Percentiles rank a stretch among this genome's conserved stretches.
These are phyloP conservation scores for Archilochus colubris DNA, from an alignment of 2,113 vertebrate genomes.

Conservation along the genomic window DNA sequence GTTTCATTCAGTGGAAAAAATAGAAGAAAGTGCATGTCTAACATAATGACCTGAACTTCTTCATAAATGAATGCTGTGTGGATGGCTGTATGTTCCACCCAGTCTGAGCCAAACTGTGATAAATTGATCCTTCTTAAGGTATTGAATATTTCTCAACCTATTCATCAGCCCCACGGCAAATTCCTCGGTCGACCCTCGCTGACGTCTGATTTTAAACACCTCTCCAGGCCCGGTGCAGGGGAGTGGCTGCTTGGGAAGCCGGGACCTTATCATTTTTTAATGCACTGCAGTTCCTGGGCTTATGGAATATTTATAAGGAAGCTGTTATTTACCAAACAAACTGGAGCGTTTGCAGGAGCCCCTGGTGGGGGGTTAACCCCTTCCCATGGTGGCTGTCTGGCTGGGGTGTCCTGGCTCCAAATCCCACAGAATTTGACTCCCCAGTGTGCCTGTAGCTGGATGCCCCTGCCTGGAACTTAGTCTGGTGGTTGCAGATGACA, in stretches of 20 bases:
- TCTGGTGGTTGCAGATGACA: accelerated
- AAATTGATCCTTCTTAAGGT: slow-evolving; percentile 48
- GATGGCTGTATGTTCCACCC: slow-evolving; percentile 21
- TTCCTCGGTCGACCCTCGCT: slow-evolving; percentile 76
- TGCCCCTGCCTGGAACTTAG: neutral
- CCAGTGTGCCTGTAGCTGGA: accelerated
- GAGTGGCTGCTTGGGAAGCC: neutral
- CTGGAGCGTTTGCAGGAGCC: neutral
- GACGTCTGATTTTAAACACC: slow-evolving; percentile 75
- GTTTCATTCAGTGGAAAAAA: neutral
- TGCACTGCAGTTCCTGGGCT: slow-evolving; percentile 66
- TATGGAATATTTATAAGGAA: slow-evolving; percentile 74
- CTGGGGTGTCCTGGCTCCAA: too few relatives aligned
- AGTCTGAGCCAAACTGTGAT: slow-evolving; percentile 43
- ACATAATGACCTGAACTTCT: neutral
- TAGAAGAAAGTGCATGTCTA: neutral
- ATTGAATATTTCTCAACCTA: slow-evolving; percentile 59
- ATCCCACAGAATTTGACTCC: neutral
- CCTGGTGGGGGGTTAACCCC: neutral
- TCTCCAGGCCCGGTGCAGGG: slow-evolving; percentile 39
- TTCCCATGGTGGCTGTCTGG: neutral
- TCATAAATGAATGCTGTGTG: neutral
- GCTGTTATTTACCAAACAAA: slow-evolving; percentile 69
- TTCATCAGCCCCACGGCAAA: slow-evolving; percentile 81
- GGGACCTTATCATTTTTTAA: slow-evolving; percentile 75